phyloP scores from a whole-genome alignment of 1,140 invertebrate genomes.

The Ectropis grisescens region DNA sequence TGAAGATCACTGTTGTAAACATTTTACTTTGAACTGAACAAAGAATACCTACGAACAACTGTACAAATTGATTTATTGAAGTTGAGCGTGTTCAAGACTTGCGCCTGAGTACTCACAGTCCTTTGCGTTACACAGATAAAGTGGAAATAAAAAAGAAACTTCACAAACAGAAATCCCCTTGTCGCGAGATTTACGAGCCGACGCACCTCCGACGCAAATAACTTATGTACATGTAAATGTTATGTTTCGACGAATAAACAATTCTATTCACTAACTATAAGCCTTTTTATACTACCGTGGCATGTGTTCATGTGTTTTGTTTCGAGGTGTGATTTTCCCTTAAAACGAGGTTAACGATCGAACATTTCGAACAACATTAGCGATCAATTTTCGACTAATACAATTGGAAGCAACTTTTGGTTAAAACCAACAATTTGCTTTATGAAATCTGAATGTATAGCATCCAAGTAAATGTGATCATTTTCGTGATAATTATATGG shows the following conservation, averaged over 20 bases:
- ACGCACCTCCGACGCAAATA: conserved; percentile 51
- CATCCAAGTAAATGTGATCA: conserved; percentile 35
- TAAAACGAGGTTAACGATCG: conserved; percentile 34
- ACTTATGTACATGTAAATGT: conserved; percentile 59
- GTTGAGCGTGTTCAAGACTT: conserved; percentile 54
- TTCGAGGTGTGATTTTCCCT: conserved; percentile 3
- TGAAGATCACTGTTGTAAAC: too few relatives aligned
- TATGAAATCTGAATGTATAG: conserved; percentile 52
- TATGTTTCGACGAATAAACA: conserved; percentile 25
- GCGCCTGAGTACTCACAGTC: conserved; percentile 59
- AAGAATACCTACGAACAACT: too few relatives aligned
- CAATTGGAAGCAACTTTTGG: conserved; percentile 53
- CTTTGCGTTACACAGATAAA: conserved; percentile 63
- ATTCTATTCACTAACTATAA: conserved; percentile 1
- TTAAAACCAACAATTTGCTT: conserved; percentile 61
- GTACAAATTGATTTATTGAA: conserved; percentile 69
- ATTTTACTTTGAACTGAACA: too few relatives aligned
- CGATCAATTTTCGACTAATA: conserved; percentile 56
- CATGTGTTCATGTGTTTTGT: too few relatives aligned
- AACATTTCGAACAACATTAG: conserved; percentile 46
- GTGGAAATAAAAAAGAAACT: conserved; percentile 66
- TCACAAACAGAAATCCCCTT: conserved; percentile 66
- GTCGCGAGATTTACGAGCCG: conserved; percentile 64
- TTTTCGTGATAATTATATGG: conserved; percentile 48
- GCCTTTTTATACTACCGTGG: too few relatives aligned